phyloP scores from a whole-genome alignment of 1,140 invertebrate species.

The Doryteuthis pealeii region DNA sequence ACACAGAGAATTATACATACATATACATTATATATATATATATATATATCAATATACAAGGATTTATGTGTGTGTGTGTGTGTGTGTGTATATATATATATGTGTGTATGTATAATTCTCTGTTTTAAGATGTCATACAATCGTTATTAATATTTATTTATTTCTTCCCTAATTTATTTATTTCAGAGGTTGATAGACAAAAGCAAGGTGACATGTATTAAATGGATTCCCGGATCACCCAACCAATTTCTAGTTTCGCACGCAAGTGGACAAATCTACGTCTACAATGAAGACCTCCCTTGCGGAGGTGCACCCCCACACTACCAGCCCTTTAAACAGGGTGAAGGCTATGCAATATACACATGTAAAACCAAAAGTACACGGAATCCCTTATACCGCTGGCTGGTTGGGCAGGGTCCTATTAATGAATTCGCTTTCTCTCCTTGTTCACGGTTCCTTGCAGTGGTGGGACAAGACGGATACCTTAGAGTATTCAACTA shows the following conservation, averaged over 20 bases:
- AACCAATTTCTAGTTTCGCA: constrained; percentile 94
- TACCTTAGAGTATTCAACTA: constrained; percentile 96
- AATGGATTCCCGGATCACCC: constrained; percentile 92
- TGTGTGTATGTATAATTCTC: no score
- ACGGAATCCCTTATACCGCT: constrained; percentile 85
- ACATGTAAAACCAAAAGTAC: constrained; percentile 96
- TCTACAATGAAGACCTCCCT: constrained; percentile 94
- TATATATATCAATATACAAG: no score
- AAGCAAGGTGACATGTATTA: constrained; percentile 96
- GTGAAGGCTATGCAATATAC: constrained; percentile 90
- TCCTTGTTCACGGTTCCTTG: constrained; percentile 88
- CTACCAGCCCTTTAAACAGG: constrained; percentile 94
- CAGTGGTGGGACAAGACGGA: constrained; percentile 82
- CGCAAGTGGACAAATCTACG: constrained; percentile 93
- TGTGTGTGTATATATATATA: no score
- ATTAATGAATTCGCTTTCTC: constrained; percentile 98
- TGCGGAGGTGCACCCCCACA: constrained; percentile 80
- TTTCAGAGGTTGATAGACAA: constrained; percentile 94
- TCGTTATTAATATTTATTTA: neutral
- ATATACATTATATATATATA: no score
- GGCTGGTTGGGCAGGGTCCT: constrained; percentile 72
- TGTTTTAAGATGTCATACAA: no score
- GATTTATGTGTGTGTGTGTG: no score
- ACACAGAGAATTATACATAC: no score
- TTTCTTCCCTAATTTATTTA: constrained; percentile 44